These are phyloP conservation scores for Melanotaenia maccullochi DNA, from an alignment of 2,797 vertebrate genomes.

Conservation along the genomic window DNA sequence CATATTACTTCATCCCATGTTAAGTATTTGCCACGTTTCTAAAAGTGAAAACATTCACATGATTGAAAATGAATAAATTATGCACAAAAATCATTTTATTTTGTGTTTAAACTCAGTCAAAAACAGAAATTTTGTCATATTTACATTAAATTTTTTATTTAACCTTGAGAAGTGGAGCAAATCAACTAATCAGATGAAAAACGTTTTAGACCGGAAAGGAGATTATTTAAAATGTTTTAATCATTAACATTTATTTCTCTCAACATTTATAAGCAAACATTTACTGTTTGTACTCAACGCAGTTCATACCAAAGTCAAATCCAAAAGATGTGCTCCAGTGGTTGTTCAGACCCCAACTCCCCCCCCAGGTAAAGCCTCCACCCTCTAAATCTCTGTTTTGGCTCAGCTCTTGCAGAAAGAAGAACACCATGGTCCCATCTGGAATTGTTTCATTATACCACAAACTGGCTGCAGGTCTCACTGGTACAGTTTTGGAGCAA, in stretches of 20 bases:
- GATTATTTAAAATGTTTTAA: background rate
- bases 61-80: background rate
- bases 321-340: slow-evolving; percentile 6
- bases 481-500: slow-evolving; percentile 39
- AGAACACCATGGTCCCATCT: slow-evolving; percentile 24
- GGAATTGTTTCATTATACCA: slow-evolving; percentile 47
- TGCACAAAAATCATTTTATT: background rate
- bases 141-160: no score
- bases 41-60: background rate
- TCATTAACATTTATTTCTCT: background rate
- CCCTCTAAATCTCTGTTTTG: slow-evolving; percentile 18
- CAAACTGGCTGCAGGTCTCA: slow-evolving; percentile 40
- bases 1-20: background rate
- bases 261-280: background rate
- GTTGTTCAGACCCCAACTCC: slow-evolving; percentile 5
- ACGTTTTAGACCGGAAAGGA: no score
- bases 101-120: background rate
- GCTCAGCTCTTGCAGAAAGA: slow-evolving; percentile 12
- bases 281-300: background rate
- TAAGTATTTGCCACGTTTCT: background rate
- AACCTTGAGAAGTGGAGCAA: no score
- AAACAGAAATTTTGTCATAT: no score
- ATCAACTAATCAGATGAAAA: no score
- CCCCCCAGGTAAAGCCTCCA: slow-evolving; percentile 18
- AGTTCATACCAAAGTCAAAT: background rate